These are phyloP conservation scores for Pseudonaja textilis DNA, from an alignment of 2,113 vertebrate species.

Conservation along the genomic window DNA sequence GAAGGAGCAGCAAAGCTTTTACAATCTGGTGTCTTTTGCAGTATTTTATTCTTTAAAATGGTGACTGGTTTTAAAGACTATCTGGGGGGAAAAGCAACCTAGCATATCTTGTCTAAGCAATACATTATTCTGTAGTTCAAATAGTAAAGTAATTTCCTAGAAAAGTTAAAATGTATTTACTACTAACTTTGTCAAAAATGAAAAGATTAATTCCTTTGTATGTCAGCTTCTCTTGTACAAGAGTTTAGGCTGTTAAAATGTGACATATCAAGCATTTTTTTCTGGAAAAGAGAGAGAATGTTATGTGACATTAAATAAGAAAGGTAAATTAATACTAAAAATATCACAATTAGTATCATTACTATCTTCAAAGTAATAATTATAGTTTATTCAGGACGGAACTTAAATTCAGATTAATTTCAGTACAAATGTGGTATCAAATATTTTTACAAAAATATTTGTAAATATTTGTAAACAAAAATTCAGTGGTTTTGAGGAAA, in stretches of 20 bases:
- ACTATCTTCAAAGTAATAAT: neutral
- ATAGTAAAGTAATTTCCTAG: conserved; percentile 17
- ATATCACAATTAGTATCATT: neutral
- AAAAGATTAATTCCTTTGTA: conserved; percentile 10
- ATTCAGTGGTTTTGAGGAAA: neutral
- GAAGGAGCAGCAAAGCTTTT: conserved; percentile 59
- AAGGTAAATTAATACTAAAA: neutral
- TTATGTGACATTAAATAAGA: neutral
- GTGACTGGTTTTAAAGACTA: conserved; percentile 54
- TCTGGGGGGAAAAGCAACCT: conserved; percentile 14
- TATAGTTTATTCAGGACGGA: neutral
- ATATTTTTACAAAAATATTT: neutral
- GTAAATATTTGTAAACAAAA: neutral
- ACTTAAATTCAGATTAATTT: neutral
- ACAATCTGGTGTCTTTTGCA: conserved; percentile 51
- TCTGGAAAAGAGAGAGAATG: neutral
- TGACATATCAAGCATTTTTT: neutral
- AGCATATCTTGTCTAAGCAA: conserved; percentile 15
- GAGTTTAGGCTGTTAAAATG: neutral
- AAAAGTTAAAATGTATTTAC: conserved; percentile 19
- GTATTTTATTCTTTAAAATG: conserved; percentile 46
- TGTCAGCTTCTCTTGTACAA: neutral
- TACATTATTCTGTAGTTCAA: conserved; percentile 25
- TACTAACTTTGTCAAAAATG: conserved; percentile 11
- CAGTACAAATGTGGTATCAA: neutral